phyloP scores from a whole-genome alignment of 2,888 invertebrate species.

The Leucophenga montana region DNA sequence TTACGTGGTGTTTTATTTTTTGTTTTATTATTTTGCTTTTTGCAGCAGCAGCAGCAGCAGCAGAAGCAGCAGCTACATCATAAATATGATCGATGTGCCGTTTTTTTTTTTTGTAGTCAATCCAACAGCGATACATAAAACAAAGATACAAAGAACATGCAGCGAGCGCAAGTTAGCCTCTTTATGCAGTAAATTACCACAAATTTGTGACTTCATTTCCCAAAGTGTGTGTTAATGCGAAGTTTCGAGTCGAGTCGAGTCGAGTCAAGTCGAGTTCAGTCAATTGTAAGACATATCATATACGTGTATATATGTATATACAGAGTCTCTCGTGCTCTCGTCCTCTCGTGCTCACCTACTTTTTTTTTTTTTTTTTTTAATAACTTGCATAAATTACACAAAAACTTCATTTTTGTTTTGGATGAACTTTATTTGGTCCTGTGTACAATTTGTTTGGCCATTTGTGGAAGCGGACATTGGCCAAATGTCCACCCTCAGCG shows the following conservation, averaged over 20 bases:
- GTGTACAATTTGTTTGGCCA: no score
- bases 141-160: not conserved
- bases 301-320: not conserved
- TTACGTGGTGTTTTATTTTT: no score
- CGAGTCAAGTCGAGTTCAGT: constrained; percentile 37
- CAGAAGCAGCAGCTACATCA: not conserved
- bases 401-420: no score
- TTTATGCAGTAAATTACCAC: not conserved
- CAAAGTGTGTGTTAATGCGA: constrained; percentile 12
- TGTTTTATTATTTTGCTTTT: no score
- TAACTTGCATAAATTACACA: no score
- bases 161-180: not conserved
- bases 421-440: no score
- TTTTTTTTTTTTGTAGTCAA: not conserved
- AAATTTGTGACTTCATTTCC: constrained; percentile 4
- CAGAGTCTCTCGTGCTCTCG: not conserved
- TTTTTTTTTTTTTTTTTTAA: no score
- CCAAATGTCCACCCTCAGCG: no score
- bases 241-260: constrained; percentile 39
- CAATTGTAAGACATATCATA: constrained; percentile 31
- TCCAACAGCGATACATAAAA: not conserved
- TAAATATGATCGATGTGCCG: constrained; percentile 2
- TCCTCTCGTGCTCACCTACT: no score
- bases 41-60: no score
- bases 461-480: no score